A percentile compares a stretch with the other conserved stretches of the same genome.
Evolutionary conservation across 1,140 invertebrate genomes (phyloP).

Genomic region (Belonocnema kinseyi): DNA sequence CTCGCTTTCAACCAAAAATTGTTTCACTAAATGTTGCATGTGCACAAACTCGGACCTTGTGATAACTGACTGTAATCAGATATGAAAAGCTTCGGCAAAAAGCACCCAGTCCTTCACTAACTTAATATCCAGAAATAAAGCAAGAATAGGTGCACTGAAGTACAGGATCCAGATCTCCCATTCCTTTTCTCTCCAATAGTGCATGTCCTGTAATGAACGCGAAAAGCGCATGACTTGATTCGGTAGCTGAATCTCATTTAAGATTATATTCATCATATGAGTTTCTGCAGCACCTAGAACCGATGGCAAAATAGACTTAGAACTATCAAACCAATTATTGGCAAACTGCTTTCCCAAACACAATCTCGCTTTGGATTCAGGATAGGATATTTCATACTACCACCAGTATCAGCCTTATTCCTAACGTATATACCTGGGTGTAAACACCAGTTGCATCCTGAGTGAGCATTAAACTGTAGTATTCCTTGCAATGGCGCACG

Average conservation of each 20-base stretch:
- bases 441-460: slow-evolving; percentile 37
- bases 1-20: not conserved
- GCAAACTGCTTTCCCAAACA: not conserved
- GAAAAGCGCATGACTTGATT: slow-evolving; percentile 30
- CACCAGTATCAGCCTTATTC: not conserved
- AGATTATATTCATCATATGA: not conserved
- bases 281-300: not conserved
- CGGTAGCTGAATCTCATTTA: not conserved
- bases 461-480: slow-evolving; percentile 22
- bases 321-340: not conserved
- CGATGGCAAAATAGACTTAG: not conserved
- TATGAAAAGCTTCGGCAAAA: slow-evolving; percentile 3
- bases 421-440: slow-evolving; percentile 29
- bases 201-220: not conserved
- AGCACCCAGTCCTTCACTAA: not conserved
- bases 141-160: slow-evolving; percentile 24
- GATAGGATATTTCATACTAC: slow-evolving; percentile 27
- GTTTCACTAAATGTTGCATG: not conserved
- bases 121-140: not conserved
- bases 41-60: not conserved
- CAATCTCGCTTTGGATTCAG: not conserved
- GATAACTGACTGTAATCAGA: not conserved
- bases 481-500: slow-evolving; percentile 38
- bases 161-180: slow-evolving; percentile 29
- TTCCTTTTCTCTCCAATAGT: slow-evolving; percentile 28